Evolutionary conservation across 2,113 vertebrate species (phyloP).

Genomic region (Ornithorhynchus anatinus): DNA sequence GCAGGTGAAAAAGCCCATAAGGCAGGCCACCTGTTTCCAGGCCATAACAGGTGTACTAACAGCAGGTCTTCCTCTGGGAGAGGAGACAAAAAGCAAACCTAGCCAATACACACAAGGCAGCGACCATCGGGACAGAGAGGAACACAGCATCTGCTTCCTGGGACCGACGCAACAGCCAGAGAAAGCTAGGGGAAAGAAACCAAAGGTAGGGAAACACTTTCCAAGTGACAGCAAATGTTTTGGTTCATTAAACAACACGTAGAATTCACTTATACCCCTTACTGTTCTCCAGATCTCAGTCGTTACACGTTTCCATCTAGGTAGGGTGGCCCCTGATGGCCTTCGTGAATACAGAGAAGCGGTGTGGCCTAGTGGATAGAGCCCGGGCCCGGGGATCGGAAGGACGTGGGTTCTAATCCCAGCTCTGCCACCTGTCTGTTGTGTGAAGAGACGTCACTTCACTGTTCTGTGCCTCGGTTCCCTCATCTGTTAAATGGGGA

Average conservation of each 20-base stretch:
- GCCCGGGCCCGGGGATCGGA: too few relatives aligned
- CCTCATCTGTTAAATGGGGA: too few relatives aligned
- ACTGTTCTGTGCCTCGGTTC: too few relatives aligned
- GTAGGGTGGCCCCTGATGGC: not conserved
- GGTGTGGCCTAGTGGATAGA: not conserved
- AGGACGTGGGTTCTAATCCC: too few relatives aligned
- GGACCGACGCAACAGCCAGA: slow-evolving; percentile 13
- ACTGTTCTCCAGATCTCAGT: not conserved
- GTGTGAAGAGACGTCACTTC: too few relatives aligned
- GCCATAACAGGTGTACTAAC: slow-evolving; percentile 54
- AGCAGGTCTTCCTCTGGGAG: slow-evolving; percentile 58
- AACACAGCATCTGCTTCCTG: slow-evolving; percentile 33
- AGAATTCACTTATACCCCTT: not conserved
- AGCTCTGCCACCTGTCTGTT: too few relatives aligned
- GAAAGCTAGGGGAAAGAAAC: not conserved
- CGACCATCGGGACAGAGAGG: slow-evolving; percentile 27
- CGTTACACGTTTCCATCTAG: not conserved
- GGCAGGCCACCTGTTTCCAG: slow-evolving; percentile 53
- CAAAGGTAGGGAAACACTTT: slow-evolving; percentile 1
- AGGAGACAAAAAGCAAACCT: not conserved
- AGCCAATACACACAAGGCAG: slow-evolving; percentile 30
- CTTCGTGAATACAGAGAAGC: not conserved
- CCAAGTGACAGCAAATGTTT: not conserved
- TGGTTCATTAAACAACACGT: not conserved
- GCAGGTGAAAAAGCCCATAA: slow-evolving; percentile 48